Conservation (phyloP, 1,140 invertebrate species). For the Euura saliciscinereae region DNA sequence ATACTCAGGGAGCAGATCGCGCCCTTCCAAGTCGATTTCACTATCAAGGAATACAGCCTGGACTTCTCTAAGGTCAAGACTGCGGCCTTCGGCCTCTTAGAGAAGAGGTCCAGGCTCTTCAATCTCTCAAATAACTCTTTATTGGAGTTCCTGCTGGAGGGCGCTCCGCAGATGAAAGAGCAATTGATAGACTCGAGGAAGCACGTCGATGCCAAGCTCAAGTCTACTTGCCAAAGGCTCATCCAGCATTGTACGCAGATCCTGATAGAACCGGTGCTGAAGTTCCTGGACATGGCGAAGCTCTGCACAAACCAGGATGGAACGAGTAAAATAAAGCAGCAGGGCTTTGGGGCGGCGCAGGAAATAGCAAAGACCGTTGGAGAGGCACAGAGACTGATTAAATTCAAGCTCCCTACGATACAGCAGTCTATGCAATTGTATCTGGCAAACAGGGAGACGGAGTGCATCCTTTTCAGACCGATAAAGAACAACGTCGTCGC, state of each 20-base stretch:
- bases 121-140: constrained; percentile 89
- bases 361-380: constrained; percentile 53
- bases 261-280: constrained; percentile 75
- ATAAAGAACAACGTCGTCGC: constrained; percentile 92
- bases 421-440: constrained; percentile 93
- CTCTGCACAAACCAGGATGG: constrained; percentile 55
- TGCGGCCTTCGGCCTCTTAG: constrained; percentile 84
- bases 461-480: constrained; percentile 93
- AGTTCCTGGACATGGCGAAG: constrained; percentile 76
- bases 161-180: constrained; percentile 91
- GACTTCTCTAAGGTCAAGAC: constrained; percentile 91
- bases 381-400: constrained; percentile 75
- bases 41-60: constrained; percentile 87
- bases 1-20: constrained; percentile 97
- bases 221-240: constrained; percentile 88
- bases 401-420: constrained; percentile 77
- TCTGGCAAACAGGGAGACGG: constrained; percentile 94
- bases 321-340: constrained; percentile 54
- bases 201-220: constrained; percentile 92
- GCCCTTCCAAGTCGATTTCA: constrained; percentile 96
- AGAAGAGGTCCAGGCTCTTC: constrained; percentile 87
- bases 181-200: constrained; percentile 92
- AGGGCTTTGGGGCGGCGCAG: constrained; percentile 60
- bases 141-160: constrained; percentile 88
- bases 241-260: constrained; percentile 82